Evolutionary conservation across 2,113 vertebrate species (phyloP), one percentile per base, ranked within the genome.

Genomic region (Tringa solitaria): DNA sequence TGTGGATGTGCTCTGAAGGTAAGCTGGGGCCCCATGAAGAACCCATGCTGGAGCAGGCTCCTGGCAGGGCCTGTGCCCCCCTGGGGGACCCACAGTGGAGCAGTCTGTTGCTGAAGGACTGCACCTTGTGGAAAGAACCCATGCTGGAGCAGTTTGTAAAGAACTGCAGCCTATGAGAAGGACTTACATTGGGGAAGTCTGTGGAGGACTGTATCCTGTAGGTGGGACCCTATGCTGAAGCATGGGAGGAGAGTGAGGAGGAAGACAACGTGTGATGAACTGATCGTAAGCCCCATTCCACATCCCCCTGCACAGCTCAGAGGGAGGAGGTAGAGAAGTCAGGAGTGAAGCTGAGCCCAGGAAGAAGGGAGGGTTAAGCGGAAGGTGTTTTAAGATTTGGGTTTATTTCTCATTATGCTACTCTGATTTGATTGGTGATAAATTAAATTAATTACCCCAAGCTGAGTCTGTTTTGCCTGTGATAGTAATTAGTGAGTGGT

Each of bases 251-350:
- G 5, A 0, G 0, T 60, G 45, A 59, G 19, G 15, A 84, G 9
- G 19, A 64, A 24, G 21, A 35, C 6, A 57, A 12, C 9, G 3
- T n/a, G 12, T 54, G 27, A 28, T 26, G 7, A 63, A 53, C 9
- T 24, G 32, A 24, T 26, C 2, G 0, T 9, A 74, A 39, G 3
- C 8, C 3, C 9, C 10, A 30, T 30, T 53, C 7, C 39, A 10
- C 0, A 1, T 41, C 5, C 6, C 19, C 5, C 28, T 65, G 15
- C 2, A 1, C 22, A 0, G 0, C n/a, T 67, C 1, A 1, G 5
- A 8, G 15, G 4, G 17, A 73, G 7, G 17, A 33, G 3, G 5
- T 26, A 23, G 14, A 74, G 51, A 69, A 64, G 63, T 3, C 16
- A 4, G 9, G 27, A 59, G 22, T 59, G 9, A 80, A 53, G 18